Evolutionary conservation across 2,888 invertebrate genomes (phyloP).

Genomic region (Dynastes maya): DNA sequence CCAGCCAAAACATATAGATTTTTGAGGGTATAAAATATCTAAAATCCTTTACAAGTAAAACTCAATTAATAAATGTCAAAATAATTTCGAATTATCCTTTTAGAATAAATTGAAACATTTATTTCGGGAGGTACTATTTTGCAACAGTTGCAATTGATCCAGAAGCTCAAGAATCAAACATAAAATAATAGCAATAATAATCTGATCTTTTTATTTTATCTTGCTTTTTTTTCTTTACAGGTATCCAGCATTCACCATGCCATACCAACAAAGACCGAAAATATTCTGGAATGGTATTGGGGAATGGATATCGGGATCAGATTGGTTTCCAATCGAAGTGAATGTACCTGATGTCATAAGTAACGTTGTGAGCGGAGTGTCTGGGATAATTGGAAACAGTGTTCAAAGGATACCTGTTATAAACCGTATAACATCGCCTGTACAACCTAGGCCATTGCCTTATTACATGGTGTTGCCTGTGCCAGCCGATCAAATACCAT

Average conservation of each 20-base stretch:
- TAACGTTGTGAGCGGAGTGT: conserved; percentile 58
- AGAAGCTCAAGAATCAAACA: not conserved
- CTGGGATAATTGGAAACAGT: conserved; percentile 45
- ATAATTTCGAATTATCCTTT: no score
- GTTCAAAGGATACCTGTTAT: conserved; percentile 57
- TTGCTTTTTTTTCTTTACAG: conserved; percentile 25
- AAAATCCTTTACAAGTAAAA: no score
- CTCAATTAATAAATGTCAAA: no score
- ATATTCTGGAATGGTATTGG: conserved; percentile 48
- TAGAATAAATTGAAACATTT: no score
- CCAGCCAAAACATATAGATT: no score
- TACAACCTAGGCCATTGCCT: conserved; percentile 54
- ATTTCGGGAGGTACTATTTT: no score
- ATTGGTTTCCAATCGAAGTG: conserved; percentile 76
- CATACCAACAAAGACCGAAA: conserved; percentile 16
- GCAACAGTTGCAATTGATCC: not conserved
- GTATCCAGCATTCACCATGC: conserved; percentile 4
- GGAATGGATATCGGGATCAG: conserved; percentile 72
- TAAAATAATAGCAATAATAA: not conserved
- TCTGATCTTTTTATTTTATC: not conserved
- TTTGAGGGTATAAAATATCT: no score
- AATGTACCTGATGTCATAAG: conserved; percentile 76
- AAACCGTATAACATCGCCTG: conserved; percentile 52
- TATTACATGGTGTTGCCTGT: conserved; percentile 53
- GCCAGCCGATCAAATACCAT: conserved; percentile 27